These are phyloP conservation scores for Drosophila ironensis DNA, from an alignment of 1,140 invertebrate species.

Conservation along the genomic window DNA sequence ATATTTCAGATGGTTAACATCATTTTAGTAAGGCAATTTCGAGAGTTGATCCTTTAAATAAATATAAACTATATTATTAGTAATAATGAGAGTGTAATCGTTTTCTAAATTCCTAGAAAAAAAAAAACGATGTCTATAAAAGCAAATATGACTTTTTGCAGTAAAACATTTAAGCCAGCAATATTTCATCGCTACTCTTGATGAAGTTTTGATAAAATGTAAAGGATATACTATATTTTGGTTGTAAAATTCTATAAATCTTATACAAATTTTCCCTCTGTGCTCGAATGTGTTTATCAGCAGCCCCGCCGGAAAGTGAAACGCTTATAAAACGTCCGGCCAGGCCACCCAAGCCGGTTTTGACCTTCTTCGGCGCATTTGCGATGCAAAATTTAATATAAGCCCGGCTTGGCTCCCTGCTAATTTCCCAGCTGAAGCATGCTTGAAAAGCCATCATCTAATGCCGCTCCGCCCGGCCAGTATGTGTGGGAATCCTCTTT, in stretches of 20 bases:
- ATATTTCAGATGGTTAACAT: neutral
- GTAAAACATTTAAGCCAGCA: too few relatives aligned
- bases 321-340: slow-evolving; percentile 68
- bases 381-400: slow-evolving; percentile 71
- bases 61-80: too few relatives aligned
- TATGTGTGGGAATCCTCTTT: slow-evolving; percentile 34
- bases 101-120: too few relatives aligned
- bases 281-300: slow-evolving; percentile 53
- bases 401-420: slow-evolving; percentile 36
- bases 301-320: slow-evolving; percentile 70
- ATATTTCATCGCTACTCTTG: too few relatives aligned
- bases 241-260: neutral
- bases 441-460: slow-evolving; percentile 61
- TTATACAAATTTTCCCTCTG: neutral
- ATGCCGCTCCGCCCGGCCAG: slow-evolving; percentile 33
- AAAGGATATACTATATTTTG: neutral
- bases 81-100: too few relatives aligned
- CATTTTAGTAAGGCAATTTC: too few relatives aligned
- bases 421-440: slow-evolving; percentile 67
- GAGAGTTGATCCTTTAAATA: too few relatives aligned
- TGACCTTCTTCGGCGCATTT: slow-evolving; percentile 52
- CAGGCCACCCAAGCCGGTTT: neutral
- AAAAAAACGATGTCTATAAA: too few relatives aligned
- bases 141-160: too few relatives aligned
- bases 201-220: too few relatives aligned